Base-by-base conservation (phyloP, 2,888 invertebrate genomes). In the Pimpla rufipes region DNA sequence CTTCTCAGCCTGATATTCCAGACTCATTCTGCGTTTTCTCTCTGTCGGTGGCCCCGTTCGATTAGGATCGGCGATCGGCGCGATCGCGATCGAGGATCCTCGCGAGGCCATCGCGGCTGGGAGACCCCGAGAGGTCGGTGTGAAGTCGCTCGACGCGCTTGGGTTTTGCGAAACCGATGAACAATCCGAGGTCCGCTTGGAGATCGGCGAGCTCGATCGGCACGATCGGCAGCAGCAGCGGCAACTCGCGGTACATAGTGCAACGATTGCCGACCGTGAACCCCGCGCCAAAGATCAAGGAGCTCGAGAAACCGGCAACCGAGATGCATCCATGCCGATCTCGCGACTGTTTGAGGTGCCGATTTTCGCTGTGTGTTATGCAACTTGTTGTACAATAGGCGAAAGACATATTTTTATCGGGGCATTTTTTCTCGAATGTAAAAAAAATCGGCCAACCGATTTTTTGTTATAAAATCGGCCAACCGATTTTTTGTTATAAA, bases 231-330 rank as follows among this genome's bases (percentile, higher is more conserved):
- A 50, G 37, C 52, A 59, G 16, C 42, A 13, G 55, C 16, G 29
- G 57, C 57, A 40, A 13, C 52, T 23, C 50, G 29, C n/a, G n/a
- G n/a, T 55, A 8, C 40, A 16, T 5, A 29, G 29, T 29, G 29
- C 29, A 29, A 29, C 50, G 35, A 21, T 62, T 40, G 52, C 23
- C 50, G 70, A 45, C 62, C 70, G 70, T 78, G 70, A 70, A 78
- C 78, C 23, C 78, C n/a, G 18, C 62, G n/a, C 50, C 40, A 70
- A 59, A 62, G 70, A 62, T 78, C 70, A 70, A 78, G 70, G 52
- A 62, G 42, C 70, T 71, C 70, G 29, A 42, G 62, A 64, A 64
- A 64, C 7, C 29, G 45, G 13, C 47, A 23, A 10, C n/a, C 66
- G 11, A 62, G 21, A 45, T 71, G 29, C 55, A 35, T 66, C 23